These are phyloP conservation scores for Acanthosepion lycidas DNA, from an alignment of 2,888 invertebrate species.

Conservation along the genomic window DNA sequence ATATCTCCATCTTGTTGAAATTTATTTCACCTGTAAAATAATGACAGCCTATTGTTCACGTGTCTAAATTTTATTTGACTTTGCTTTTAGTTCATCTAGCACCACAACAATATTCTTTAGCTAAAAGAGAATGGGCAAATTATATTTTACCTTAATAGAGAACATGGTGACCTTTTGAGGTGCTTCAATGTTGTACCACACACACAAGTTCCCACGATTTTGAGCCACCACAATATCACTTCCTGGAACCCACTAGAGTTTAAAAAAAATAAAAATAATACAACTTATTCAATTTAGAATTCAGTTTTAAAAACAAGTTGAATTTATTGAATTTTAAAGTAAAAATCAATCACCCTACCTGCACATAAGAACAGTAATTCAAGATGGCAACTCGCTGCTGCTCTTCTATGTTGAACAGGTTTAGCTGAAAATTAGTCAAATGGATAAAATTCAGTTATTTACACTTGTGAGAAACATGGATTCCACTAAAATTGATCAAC, in stretches of 20 bases:
- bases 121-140: not conserved
- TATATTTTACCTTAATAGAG: slow-evolving; percentile 79
- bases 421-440: slow-evolving; percentile 64
- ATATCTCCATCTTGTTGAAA: no score
- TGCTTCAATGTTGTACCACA: slow-evolving; percentile 95
- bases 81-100: no score
- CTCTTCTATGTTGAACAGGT: slow-evolving; percentile 79
- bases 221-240: slow-evolving; percentile 99
- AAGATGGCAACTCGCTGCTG: slow-evolving; percentile 76
- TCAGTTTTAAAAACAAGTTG: no score
- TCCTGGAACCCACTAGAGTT: slow-evolving; percentile 87
- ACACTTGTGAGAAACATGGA: not conserved
- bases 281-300: no score
- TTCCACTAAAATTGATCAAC: no score
- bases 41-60: no score
- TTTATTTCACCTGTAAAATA: no score
- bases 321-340: no score
- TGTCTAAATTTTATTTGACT: no score
- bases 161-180: slow-evolving; percentile 88
- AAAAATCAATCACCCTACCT: slow-evolving; percentile 68
- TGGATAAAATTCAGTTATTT: not conserved
- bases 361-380: slow-evolving; percentile 80
- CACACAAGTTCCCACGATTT: slow-evolving; percentile 88
- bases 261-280: not conserved
- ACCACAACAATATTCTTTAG: not conserved